These are phyloP conservation scores for Epirrhoe tristata DNA, from an alignment of 2,888 invertebrate genomes.

Conservation along the genomic window DNA sequence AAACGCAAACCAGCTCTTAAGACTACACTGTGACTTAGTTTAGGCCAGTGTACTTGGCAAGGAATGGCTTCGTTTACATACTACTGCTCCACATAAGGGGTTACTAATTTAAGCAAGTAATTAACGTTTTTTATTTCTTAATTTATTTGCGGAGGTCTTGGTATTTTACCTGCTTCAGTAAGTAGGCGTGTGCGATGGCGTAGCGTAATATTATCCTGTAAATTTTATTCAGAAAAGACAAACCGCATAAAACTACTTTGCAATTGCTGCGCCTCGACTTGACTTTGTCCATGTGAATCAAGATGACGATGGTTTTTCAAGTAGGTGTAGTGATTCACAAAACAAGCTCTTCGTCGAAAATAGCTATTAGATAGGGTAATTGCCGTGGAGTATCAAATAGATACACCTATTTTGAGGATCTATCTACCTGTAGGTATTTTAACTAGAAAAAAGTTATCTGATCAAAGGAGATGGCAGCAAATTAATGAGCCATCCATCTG, in stretches of 20 bases:
- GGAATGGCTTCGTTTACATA: constrained; percentile 39
- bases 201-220: background rate
- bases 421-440: no score
- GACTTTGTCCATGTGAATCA: no score
- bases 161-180: constrained; percentile 1
- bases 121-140: constrained; percentile 30
- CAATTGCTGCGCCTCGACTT: no score
- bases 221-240: background rate
- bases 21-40: constrained; percentile 28
- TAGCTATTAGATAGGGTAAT: no score
- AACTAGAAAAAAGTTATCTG: no score
- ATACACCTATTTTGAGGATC: no score
- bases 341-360: no score
- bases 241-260: background rate
- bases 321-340: no score
- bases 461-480: no score
- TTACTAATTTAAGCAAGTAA: constrained; percentile 34
- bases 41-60: constrained; percentile 39
- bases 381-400: no score
- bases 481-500: no score
- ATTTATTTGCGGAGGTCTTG: constrained; percentile 11
- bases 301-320: no score
- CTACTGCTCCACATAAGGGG: constrained; percentile 31
- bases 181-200: background rate
- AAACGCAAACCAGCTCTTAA: constrained; percentile 2